Conservation (phyloP, 2,888 invertebrate genomes). For the Fragum whitleyi region DNA sequence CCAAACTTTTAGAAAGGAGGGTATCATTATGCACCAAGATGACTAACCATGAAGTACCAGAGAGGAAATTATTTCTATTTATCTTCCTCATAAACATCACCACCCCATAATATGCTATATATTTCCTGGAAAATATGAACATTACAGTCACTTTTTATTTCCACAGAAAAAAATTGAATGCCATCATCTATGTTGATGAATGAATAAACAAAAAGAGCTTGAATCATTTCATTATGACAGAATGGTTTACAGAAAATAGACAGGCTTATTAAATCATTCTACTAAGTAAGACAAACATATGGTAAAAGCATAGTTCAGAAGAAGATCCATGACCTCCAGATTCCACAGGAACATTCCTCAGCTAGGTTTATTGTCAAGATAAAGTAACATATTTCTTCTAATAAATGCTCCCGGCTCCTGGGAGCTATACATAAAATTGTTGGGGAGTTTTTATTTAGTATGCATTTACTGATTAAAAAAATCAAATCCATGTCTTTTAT, state of each 20-base stretch:
- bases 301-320: constrained; percentile 12
- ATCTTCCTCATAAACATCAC: not conserved
- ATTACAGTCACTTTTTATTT: constrained; percentile 16
- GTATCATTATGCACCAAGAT: not conserved
- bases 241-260: not conserved
- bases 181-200: not conserved
- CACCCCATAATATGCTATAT: not conserved
- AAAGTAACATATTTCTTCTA: too few species aligned
- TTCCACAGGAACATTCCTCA: not conserved
- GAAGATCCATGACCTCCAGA: constrained; percentile 5
- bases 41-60: not conserved
- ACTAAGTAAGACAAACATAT: not conserved
- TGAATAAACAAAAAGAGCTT: not conserved
- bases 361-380: not conserved
- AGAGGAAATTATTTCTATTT: constrained; percentile 4
- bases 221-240: not conserved
- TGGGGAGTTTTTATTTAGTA: too few species aligned
- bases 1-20: too few species aligned
- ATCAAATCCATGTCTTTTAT: too few species aligned
- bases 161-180: not conserved
- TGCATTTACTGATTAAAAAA: too few species aligned
- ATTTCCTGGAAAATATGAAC: constrained; percentile 15
- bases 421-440: too few species aligned
- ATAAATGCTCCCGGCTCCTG: too few species aligned
- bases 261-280: constrained; percentile 9